These are phyloP conservation scores for Trypoxylus dichotomus DNA, from an alignment of 1,140 invertebrate species.

Conservation along the genomic window DNA sequence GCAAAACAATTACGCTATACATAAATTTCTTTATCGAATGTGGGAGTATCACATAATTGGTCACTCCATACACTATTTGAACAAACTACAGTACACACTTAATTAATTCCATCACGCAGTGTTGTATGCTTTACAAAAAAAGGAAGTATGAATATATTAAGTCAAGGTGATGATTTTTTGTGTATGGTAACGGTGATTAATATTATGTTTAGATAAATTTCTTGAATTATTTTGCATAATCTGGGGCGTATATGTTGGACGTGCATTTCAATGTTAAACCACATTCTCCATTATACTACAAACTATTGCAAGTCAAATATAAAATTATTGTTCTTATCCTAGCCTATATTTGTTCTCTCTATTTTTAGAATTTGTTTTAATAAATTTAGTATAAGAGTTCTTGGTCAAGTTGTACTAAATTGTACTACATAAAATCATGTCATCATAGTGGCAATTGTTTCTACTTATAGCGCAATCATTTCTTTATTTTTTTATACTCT, in stretches of 20 bases:
- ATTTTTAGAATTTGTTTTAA: not conserved
- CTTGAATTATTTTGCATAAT: constrained; percentile 12
- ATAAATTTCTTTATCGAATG: not conserved
- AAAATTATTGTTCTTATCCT: not conserved
- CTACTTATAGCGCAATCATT: no score
- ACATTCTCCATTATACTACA: not conserved
- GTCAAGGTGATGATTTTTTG: not conserved
- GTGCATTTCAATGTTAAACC: not conserved
- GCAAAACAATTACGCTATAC: no score
- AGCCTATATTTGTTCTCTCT: not conserved
- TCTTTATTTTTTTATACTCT: no score
- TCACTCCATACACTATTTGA: not conserved
- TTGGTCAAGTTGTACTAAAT: no score
- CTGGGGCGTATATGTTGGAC: not conserved
- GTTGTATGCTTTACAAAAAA: not conserved
- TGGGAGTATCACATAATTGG: not conserved
- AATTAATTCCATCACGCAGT: not conserved
- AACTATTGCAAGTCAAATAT: not conserved
- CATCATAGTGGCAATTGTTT: no score
- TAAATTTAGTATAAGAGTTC: no score
- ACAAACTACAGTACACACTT: not conserved
- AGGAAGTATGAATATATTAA: constrained; percentile 5
- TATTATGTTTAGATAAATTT: constrained; percentile 2
- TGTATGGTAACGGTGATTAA: not conserved
- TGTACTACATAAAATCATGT: no score